These are phyloP conservation scores for Pteronotus mesoamericanus DNA, from an alignment of 2,797 vertebrate species.

Conservation along the genomic window DNA sequence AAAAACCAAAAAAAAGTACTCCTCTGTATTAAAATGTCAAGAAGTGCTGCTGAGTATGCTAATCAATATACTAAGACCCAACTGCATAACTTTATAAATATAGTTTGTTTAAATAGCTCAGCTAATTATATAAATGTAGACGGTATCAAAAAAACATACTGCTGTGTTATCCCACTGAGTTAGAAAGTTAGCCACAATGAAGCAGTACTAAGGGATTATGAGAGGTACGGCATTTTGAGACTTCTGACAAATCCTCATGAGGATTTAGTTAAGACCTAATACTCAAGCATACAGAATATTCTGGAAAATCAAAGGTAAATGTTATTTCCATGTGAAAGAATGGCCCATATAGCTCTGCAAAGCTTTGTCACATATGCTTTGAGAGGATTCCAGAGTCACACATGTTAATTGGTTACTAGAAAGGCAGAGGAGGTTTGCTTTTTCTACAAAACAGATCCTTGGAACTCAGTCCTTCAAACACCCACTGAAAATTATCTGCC, in stretches of 20 bases:
- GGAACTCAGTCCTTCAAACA: conserved; percentile 55
- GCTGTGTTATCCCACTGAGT: conserved; percentile 71
- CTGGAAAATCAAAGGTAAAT: conserved; percentile 73
- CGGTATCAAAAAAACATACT: conserved; percentile 67
- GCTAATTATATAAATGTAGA: conserved; percentile 77
- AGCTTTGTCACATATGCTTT: conserved; percentile 72
- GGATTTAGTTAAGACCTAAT: conserved; percentile 68
- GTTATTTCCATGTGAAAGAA: conserved; percentile 59
- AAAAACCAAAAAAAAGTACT: conserved; percentile 64
- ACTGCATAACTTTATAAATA: conserved; percentile 71
- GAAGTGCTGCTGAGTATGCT: conserved; percentile 72
- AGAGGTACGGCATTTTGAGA: conserved; percentile 59
- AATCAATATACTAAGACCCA: conserved; percentile 62
- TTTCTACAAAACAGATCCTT: conserved; percentile 24
- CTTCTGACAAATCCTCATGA: conserved; percentile 69
- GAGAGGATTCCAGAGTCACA: conserved; percentile 71
- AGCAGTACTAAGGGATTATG: conserved; percentile 67
- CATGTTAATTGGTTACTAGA: conserved; percentile 68
- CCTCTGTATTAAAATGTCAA: conserved; percentile 78
- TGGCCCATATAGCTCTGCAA: conserved; percentile 57
- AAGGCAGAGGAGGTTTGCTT: conserved; percentile 46
- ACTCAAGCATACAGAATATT: conserved; percentile 69
- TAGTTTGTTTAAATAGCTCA: conserved; percentile 78
- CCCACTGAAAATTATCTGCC: not conserved
- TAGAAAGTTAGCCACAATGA: conserved; percentile 73